Conservation (phyloP, 2,888 invertebrate species). For the Spodoptera exigua region DNA sequence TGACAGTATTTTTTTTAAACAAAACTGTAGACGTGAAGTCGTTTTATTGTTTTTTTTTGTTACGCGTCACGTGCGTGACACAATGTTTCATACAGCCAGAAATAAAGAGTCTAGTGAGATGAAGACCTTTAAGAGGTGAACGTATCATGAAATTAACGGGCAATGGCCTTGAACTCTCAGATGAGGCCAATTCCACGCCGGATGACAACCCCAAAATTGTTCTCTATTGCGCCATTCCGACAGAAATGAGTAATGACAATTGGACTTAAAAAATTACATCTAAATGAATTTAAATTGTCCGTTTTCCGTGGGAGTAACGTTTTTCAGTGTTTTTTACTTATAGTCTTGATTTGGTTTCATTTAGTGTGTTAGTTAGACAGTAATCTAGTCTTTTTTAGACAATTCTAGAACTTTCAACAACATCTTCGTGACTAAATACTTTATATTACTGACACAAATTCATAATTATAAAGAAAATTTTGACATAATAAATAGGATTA, state of each 20-base stretch:
- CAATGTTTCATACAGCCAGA: conserved; percentile 20
- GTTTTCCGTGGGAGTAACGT: conserved; percentile 25
- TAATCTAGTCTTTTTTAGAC: too few relatives aligned
- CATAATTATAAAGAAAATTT: too few relatives aligned
- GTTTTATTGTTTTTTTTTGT: not conserved
- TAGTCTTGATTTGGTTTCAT: too few relatives aligned
- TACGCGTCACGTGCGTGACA: conserved; percentile 21
- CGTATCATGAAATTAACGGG: conserved; percentile 63
- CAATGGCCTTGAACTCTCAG: conserved; percentile 66
- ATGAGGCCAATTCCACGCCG: conserved; percentile 66
- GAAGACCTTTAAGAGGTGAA: conserved; percentile 59
- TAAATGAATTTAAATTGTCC: conserved; percentile 27
- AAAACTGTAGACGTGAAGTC: not conserved
- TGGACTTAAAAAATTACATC: conserved; percentile 44
- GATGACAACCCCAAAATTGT: conserved; percentile 65
- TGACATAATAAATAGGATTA: not conserved
- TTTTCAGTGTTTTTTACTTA: conserved; percentile 4
- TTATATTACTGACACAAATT: too few relatives aligned
- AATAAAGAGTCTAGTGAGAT: conserved; percentile 36
- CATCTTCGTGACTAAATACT: too few relatives aligned
- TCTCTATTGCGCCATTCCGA: conserved; percentile 56
- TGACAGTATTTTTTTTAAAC: too few relatives aligned
- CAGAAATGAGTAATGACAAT: conserved; percentile 51
- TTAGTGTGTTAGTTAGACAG: too few relatives aligned
- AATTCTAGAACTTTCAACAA: too few relatives aligned